Evolutionary conservation across 1,140 invertebrate genomes (phyloP), one percentile per base, ranked within the genome.

Genomic region (Aethina tumida): DNA sequence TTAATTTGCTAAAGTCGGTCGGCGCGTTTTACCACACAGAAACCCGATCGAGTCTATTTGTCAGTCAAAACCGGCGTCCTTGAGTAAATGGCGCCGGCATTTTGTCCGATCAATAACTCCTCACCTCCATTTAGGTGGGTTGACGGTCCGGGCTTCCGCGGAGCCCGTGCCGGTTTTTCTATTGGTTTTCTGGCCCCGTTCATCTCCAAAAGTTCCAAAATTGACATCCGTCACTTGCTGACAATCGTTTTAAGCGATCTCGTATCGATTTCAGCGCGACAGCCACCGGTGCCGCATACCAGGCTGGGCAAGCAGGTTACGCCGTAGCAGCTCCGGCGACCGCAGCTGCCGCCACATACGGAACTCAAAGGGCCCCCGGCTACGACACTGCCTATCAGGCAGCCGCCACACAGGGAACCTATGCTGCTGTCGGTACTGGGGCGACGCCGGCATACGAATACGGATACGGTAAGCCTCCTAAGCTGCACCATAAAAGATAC

Each of bases 271-370:
- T 26, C 29, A 53, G 50, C 41, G 58, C 58, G 28, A 48, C 56
- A 37, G 76, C 77, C 28, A 77, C 75, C 43, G 75, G 76, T 36
- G 78, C 78, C 19, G 79, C 81, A 30, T 88, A 87, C 62, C 79
- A 79, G 44, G 76, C 80, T 25, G 79, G 79, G 7, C 83, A 87
- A 60, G 75, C 81, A 29, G 83, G 82, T 39, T 87, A 88, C 69
- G 82, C 83, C 45, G 82, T 86, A 64, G 80, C 83, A 36, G 76
- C 80, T 40, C 76, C 80, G n/a, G 77, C 80, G 13, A 77, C 81
- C 13, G 79, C 81, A 17, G 78, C 79, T 15, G 78, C 80, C 13
- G 81, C 81, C 20, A 82, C 79, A 17, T 85, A 86, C 61, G 73
- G 74, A 24, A 79, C 82, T 9, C 81, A 84, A 58, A 71, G 81